Base-by-base conservation (phyloP, 2,797 vertebrate genomes). In the Sorex maritimensis region DNA sequence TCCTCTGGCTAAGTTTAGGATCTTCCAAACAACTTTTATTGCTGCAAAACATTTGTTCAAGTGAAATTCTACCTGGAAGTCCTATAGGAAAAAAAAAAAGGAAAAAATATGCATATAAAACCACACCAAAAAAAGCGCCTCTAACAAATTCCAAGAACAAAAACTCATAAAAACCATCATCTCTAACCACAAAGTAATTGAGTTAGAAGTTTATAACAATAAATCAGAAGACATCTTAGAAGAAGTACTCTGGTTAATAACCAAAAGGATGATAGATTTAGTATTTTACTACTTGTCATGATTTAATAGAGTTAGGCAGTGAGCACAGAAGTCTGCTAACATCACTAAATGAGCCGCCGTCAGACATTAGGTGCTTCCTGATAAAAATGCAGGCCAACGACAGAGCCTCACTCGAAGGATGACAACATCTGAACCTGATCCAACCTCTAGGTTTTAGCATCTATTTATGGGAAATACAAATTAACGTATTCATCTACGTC, bases 11-110 rank as follows among this genome's bases (percentile, higher is more conserved):
- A 61, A 74, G 63, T 44, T 96, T 52, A 69, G 19, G 88, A 88
- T 9, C 1, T 92, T 84, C 81, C 58, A 65, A 92, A 81, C 44
- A 72, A 88, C 1, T 14, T 69, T 88, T 30, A 58, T 55, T 52
- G 67, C 13, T 89, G 11, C 34, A 93, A 38, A 91, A 87, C 38
- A 81, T 88, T 81, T 88, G 24, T 52, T 84, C 44, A 87, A 87
- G 55, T 65, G 44, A 89, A 89, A 93, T 83, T 86, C 82, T 44
- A 79, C 52, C 61, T 34, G 13, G n/a, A 81, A 86, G 52, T 7
- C 11, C 21, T 52, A 30, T 19, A 34, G 34, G 71, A 71, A 86
- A 89, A 93, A 46, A 4, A 85, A 49, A 2, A 52, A 44, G 41
- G 3, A 44, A 80, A 79, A 68, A 69, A 13, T 41, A 41, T 71